These are phyloP conservation scores for Meles meles DNA, from an alignment of 2,113 vertebrate species.

Conservation along the genomic window DNA sequence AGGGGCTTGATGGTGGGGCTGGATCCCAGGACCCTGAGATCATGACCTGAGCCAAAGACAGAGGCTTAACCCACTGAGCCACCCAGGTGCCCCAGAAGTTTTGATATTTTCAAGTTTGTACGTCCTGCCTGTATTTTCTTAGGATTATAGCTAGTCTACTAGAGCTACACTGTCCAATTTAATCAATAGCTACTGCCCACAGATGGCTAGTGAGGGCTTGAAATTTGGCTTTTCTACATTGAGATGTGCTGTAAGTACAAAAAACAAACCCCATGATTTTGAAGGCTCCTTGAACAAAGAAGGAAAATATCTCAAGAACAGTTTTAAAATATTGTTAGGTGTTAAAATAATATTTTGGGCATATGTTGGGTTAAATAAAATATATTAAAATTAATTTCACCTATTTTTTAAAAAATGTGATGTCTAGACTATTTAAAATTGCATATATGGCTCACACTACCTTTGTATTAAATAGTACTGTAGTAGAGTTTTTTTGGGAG, in stretches of 20 bases:
- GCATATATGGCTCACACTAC: not conserved
- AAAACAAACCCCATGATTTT: not conserved
- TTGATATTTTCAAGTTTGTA: not conserved
- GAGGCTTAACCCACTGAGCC: too few relatives aligned
- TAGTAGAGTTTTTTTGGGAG: not conserved
- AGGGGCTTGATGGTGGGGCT: too few relatives aligned
- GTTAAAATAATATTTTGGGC: not conserved
- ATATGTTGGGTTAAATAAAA: not conserved
- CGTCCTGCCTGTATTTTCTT: not conserved
- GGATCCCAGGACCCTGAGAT: too few relatives aligned
- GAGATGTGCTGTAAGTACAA: not conserved
- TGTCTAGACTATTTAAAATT: not conserved
- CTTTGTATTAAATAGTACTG: not conserved
- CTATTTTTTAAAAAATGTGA: not conserved
- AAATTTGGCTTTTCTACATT: not conserved
- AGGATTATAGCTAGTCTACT: not conserved
- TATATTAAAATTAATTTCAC: not conserved
- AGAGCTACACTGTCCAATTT: not conserved
- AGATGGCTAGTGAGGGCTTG: not conserved
- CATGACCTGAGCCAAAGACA: too few relatives aligned
- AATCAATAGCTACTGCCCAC: not conserved
- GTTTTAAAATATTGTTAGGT: not conserved
- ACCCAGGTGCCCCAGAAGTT: not conserved
- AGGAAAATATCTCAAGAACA: not conserved
- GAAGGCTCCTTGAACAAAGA: not conserved